Evolutionary conservation across 2,797 vertebrate genomes (phyloP).

Genomic region (Chiroxiphia lanceolata): DNA sequence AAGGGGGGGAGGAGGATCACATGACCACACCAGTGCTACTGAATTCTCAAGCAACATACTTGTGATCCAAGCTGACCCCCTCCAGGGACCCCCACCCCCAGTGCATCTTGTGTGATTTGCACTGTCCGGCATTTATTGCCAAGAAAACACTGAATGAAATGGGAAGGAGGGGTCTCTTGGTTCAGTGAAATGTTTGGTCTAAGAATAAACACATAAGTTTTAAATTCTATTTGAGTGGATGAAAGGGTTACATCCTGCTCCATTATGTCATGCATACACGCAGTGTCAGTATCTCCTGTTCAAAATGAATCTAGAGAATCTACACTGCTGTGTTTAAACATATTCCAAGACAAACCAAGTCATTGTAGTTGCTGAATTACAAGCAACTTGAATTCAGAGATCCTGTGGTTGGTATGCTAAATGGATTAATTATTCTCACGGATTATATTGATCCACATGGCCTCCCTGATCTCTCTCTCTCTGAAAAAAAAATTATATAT

Average conservation of each 20-base stretch:
- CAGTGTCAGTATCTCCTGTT: neutral
- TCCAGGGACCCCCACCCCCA: fast-evolving
- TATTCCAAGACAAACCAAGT: neutral
- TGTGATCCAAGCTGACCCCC: neutral
- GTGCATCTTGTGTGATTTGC: neutral
- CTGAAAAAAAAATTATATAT: neutral
- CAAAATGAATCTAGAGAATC: neutral
- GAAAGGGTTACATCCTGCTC: neutral
- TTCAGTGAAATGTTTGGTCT: neutral
- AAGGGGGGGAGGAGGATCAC: fast-evolving
- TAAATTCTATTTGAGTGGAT: neutral
- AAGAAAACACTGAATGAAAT: neutral
- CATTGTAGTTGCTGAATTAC: neutral
- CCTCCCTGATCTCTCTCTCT: neutral
- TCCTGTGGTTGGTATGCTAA: neutral
- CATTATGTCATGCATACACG: neutral
- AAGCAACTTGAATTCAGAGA: neutral
- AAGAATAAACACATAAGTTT: neutral
- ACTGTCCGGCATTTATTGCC: neutral
- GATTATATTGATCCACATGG: neutral
- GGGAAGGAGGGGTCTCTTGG: neutral
- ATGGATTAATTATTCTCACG: constrained; percentile 24
- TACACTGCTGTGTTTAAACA: neutral
- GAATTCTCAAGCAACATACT: neutral
- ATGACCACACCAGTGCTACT: neutral